phyloP scores from a whole-genome alignment of 1,140 invertebrate species.

The Teleopsis dalmanni region DNA sequence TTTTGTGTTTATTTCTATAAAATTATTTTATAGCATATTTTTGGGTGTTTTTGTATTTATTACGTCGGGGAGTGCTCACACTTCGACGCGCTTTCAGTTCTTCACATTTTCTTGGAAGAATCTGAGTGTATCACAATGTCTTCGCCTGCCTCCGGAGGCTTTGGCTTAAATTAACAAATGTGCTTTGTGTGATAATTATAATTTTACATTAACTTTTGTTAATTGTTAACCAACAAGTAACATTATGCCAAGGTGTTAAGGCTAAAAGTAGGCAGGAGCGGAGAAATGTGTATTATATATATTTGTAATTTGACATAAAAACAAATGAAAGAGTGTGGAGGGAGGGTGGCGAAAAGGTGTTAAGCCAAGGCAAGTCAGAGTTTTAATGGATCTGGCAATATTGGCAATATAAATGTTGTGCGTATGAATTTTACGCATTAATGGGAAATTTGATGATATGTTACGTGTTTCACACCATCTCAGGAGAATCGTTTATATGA shows the following conservation, averaged over 20 bases:
- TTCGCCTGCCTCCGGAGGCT: neutral
- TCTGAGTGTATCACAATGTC: too few species aligned
- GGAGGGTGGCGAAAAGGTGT: too few species aligned
- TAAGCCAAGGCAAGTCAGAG: too few species aligned
- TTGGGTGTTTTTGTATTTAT: conserved; percentile 44
- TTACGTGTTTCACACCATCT: too few species aligned
- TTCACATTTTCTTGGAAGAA: conserved; percentile 10
- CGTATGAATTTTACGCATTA: too few species aligned
- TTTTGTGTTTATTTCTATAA: too few species aligned
- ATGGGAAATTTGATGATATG: too few species aligned
- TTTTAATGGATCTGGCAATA: too few species aligned
- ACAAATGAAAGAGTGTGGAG: too few species aligned
- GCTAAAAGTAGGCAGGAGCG: neutral
- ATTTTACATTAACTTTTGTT: conserved; percentile 44
- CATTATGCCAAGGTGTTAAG: neutral
- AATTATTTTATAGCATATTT: conserved; percentile 42
- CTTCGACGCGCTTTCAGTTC: conserved; percentile 10
- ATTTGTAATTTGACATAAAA: too few species aligned
- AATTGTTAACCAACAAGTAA: conserved; percentile 28
- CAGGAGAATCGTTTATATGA: too few species aligned
- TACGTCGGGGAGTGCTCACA: conserved; percentile 36
- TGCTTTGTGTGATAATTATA: conserved; percentile 43
- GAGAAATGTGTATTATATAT: neutral
- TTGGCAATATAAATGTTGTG: too few species aligned
- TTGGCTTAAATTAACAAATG: conserved; percentile 42